Evolutionary conservation across 1,140 invertebrate genomes (phyloP).

Genomic region (Drosophila pruinosa): DNA sequence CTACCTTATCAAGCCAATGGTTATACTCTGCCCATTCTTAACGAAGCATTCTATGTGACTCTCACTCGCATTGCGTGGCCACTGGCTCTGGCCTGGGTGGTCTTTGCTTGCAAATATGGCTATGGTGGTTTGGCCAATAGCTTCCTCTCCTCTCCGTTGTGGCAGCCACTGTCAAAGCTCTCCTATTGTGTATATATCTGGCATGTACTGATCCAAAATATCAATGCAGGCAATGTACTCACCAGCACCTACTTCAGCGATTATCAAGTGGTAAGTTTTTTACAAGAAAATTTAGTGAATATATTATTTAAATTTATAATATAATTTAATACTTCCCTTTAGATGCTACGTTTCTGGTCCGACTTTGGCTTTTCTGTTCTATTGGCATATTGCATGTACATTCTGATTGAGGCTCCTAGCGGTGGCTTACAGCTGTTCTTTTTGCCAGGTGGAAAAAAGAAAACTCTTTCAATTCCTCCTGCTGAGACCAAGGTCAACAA

Average conservation of each 20-base stretch:
- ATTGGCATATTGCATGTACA: conserved; percentile 35
- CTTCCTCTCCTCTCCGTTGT: conserved; percentile 83
- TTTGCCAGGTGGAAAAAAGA: neutral
- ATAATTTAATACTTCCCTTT: too few relatives aligned
- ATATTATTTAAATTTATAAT: too few relatives aligned
- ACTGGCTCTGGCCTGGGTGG: conserved; percentile 86
- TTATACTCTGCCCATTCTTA: conserved; percentile 42
- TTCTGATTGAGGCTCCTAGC: conserved; percentile 56
- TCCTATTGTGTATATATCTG: conserved; percentile 84
- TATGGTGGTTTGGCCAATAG: conserved; percentile 85
- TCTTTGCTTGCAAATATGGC: conserved; percentile 87
- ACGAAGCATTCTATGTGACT: conserved; percentile 86
- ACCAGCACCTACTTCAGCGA: conserved; percentile 58
- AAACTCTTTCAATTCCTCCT: neutral
- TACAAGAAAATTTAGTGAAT: too few relatives aligned
- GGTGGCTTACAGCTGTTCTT: conserved; percentile 35
- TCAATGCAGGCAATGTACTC: conserved; percentile 30
- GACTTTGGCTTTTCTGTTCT: conserved; percentile 57
- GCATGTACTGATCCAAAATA: conserved; percentile 76
- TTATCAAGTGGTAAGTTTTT: conserved; percentile 61
- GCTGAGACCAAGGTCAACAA: neutral
- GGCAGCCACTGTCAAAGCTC: conserved; percentile 83
- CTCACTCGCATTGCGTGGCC: conserved; percentile 86
- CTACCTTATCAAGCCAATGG: conserved; percentile 66
- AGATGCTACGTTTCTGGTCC: conserved; percentile 58